Evolutionary conservation across 1,140 invertebrate species (phyloP).

Genomic region (Agrilus planipennis): DNA sequence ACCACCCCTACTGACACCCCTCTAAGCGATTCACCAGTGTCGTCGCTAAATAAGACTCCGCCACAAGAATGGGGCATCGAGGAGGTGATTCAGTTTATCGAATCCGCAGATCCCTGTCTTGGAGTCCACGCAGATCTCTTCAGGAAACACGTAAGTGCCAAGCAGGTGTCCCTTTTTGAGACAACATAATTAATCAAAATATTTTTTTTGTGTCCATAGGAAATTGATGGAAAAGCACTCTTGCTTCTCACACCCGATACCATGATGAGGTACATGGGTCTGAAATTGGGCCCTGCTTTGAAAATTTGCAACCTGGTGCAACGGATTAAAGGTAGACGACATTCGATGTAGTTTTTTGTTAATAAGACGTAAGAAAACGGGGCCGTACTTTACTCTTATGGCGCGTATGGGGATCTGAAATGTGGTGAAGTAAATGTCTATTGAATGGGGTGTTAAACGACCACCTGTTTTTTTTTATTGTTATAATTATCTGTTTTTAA

Average conservation of each 20-base stretch:
- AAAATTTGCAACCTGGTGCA: slow-evolving; percentile 93
- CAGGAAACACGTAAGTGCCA: slow-evolving; percentile 83
- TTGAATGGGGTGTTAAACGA: no score
- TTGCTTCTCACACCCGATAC: slow-evolving; percentile 90
- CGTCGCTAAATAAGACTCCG: slow-evolving; percentile 38
- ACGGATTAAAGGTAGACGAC: slow-evolving; percentile 61
- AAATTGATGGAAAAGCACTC: slow-evolving; percentile 94
- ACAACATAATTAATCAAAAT: background rate
- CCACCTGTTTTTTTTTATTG: no score
- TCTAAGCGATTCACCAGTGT: slow-evolving; percentile 35
- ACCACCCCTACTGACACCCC: slow-evolving; percentile 34
- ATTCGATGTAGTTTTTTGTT: slow-evolving; percentile 21
- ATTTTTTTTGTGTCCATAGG: slow-evolving; percentile 42
- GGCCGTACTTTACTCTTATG: no score
- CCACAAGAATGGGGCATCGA: slow-evolving; percentile 87
- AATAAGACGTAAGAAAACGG: no score
- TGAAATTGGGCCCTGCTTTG: slow-evolving; percentile 94
- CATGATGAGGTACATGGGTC: slow-evolving; percentile 99
- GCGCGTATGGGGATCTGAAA: no score
- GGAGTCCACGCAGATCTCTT: slow-evolving; percentile 83
- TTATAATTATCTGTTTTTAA: no score
- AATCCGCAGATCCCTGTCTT: slow-evolving; percentile 66
- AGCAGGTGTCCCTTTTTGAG: no score
- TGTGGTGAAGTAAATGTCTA: no score
- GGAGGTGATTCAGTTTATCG: slow-evolving; percentile 86